Percentiles rank a stretch among this genome's conserved stretches.
phyloP scores from a whole-genome alignment of 2,888 invertebrate genomes.

The Agrochola macilenta region DNA sequence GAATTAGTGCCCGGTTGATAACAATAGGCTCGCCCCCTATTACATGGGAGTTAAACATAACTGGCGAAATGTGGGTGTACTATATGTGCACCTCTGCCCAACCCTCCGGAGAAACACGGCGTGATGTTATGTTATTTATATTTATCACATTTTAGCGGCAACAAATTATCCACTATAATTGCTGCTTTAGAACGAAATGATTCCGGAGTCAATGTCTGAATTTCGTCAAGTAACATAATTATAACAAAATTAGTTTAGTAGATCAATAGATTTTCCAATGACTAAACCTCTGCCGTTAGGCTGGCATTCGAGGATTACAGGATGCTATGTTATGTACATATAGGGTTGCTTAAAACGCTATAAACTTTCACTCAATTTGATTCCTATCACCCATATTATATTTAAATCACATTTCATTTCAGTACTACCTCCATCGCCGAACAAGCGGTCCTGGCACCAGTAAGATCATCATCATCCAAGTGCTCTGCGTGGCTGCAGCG shows the following conservation, averaged over 20 bases:
- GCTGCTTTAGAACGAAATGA: too few relatives aligned
- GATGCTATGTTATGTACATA: neutral
- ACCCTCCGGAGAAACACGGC: neutral
- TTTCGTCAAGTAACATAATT: too few relatives aligned
- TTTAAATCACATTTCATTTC: conserved; percentile 41
- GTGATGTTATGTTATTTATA: too few relatives aligned
- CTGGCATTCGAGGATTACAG: neutral
- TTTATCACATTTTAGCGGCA: too few relatives aligned
- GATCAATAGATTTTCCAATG: too few relatives aligned
- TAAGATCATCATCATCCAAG: conserved; percentile 89
- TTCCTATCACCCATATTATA: neutral
- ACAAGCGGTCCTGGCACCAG: conserved; percentile 47
- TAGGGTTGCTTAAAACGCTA: neutral
- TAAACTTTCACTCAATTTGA: neutral
- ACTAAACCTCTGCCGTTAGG: too few relatives aligned
- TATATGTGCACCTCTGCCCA: neutral
- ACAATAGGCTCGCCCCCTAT: neutral
- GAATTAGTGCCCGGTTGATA: neutral
- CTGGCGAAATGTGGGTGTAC: neutral
- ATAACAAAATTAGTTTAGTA: too few relatives aligned
- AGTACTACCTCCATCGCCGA: conserved; percentile 92
- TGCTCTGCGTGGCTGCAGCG: conserved; percentile 87
- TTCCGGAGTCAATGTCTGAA: too few relatives aligned
- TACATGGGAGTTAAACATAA: neutral
- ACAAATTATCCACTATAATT: too few relatives aligned